Evolutionary conservation across 2,797 vertebrate genomes (phyloP), one percentile per base, ranked within the genome.

Genomic region (Epinephelus awoara): DNA sequence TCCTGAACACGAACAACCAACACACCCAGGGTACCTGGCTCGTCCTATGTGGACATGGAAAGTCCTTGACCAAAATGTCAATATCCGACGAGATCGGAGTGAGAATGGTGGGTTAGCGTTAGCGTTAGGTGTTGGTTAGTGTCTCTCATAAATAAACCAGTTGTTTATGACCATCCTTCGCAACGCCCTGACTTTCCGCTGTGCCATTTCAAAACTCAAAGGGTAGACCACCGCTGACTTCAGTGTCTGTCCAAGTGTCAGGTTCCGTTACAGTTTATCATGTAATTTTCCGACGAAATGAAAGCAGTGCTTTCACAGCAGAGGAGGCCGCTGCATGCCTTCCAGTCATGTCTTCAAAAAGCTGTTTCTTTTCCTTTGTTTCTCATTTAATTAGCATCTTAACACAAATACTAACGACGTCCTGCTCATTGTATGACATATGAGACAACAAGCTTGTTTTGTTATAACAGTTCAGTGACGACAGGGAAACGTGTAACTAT

Each of bases 111-210:
- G 3, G 29, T 42, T 1, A 14, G 4, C 0, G 21, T 50, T 40
- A 40, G 29, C 29, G 34, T 34, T 61, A 14, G 7, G 5, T 29
- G 34, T 63, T 38, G n/a, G 15, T 50, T 38, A 18, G 17, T 5
- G 5, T 27, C 62, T 44, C 1, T 58, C 21, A 12, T 64, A 14
- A 44, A 19, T 23, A 27, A 51, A 3, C 10, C 34, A 6, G 34
- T 56, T 62, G 42, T 67, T 63, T 66, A 14, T 58, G 66, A 69
- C 56, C 49, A 11, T 42, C 63, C 59, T 63, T 59, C 17, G 15
- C 81, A 71, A 21, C 76, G 19, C 61, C 42, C 21, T 12, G 17
- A 67, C 75, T 87, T 87, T 90, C 86, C 86, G 61, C 15, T 25
- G 18, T 44, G 15, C 23, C 27, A 61, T 77, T 75, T 88, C 29